Conservation (phyloP, 2,888 invertebrate genomes). For the Trichogramma evanescens region DNA sequence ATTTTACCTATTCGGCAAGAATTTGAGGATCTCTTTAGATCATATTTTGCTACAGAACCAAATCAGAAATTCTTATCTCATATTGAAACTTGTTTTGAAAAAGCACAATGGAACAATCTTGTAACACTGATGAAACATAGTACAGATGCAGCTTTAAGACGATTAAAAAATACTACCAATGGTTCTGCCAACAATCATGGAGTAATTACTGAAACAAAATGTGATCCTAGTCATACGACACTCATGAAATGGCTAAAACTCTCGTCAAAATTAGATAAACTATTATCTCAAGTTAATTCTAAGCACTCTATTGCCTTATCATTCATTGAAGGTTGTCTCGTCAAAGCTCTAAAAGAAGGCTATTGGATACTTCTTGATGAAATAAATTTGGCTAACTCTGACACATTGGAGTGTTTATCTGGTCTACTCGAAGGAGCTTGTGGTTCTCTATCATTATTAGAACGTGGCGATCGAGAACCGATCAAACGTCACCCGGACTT, state of each 20-base stretch:
- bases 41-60: constrained; percentile 68
- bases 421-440: constrained; percentile 78
- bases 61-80: constrained; percentile 79
- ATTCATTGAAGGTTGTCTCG: constrained; percentile 88
- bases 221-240: constrained; percentile 11
- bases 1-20: constrained; percentile 74
- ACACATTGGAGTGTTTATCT: constrained; percentile 90
- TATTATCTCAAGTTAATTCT: constrained; percentile 67
- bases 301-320: constrained; percentile 75
- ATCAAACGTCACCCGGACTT: constrained; percentile 79
- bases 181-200: constrained; percentile 1
- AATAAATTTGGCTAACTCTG: constrained; percentile 94
- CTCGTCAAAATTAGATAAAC: constrained; percentile 58
- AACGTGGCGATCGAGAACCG: constrained; percentile 82
- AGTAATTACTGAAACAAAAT: not conserved
- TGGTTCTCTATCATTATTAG: constrained; percentile 76
- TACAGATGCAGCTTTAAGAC: constrained; percentile 55
- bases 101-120: constrained; percentile 65
- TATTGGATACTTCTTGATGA: constrained; percentile 97
- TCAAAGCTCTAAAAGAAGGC: constrained; percentile 84
- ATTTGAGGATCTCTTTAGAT: constrained; percentile 75
- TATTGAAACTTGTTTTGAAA: constrained; percentile 68
- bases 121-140: constrained; percentile 72
- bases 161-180: constrained; percentile 39
- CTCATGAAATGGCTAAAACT: constrained; percentile 34